Evolutionary conservation across 2,888 invertebrate genomes (phyloP), one percentile per base, ranked within the genome.

Genomic region (Drosophila gaucha): DNA sequence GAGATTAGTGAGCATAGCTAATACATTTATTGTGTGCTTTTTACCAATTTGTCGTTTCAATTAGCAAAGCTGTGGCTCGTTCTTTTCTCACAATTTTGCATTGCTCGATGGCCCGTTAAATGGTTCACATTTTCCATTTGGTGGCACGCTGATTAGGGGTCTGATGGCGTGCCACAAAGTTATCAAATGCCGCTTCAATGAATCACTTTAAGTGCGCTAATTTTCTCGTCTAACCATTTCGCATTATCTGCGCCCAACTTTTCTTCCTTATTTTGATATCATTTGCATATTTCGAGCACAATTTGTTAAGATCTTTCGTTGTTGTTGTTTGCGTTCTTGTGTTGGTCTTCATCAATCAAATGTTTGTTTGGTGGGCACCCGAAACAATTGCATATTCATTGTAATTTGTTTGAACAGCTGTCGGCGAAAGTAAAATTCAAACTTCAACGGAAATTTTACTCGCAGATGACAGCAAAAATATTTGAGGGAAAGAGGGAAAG

Each of bases 351-450:
- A 87, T 82, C 80, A 82, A 82, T 82, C 80, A 82, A 87, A 87
- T 82, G 80, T 85, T 86, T 63, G 65, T 63, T 46, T 56, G 35
- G 16, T 16, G 47, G 28, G 43, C 38, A 36, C 26, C 46, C 57
- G 51, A 67, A 86, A 80, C 82, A 86, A 83, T 82, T 75, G 88
- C 79, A 66, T 75, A 86, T 88, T 83, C 79, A 83, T 86, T 82
- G 76, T 88, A 88, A 86, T 88, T 82, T 88, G 76, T 82, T 88
- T 82, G 83, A 82, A 73, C 82, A 82, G 86, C 82, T 87, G 88
- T 64, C 78, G 71, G 26, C 47, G 55, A 18, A 57, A 63, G 54
- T 55, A 31, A 56, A 76, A 67, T 75, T 44, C 64, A 77, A 63
- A 67, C 56, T 59, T 28, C 64, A 44, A 54, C 18, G 14, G 26